Conservation (phyloP, 2,888 invertebrate genomes). For the Coelopa pilipes region DNA sequence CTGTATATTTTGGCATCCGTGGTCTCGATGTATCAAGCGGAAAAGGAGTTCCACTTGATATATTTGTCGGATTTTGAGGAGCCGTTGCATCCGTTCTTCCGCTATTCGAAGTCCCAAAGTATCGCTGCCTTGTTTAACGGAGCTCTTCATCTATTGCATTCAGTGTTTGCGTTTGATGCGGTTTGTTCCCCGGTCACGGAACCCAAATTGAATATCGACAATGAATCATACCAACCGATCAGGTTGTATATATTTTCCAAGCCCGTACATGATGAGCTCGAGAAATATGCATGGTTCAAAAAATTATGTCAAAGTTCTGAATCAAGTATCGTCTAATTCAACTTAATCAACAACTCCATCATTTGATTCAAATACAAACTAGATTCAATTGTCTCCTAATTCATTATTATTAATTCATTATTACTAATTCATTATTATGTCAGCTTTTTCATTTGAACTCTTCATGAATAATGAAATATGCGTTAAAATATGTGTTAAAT, state of each 20-base stretch:
- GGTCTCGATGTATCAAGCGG: constrained; percentile 53
- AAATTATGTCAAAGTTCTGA: constrained; percentile 9
- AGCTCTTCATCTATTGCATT: constrained; percentile 51
- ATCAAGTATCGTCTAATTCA: no score
- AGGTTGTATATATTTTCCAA: constrained; percentile 47
- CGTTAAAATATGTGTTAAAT: neutral
- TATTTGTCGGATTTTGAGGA: constrained; percentile 50
- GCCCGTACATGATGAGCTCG: constrained; percentile 42
- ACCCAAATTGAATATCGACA: neutral
- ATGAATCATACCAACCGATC: constrained; percentile 35
- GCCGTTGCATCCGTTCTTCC: constrained; percentile 52
- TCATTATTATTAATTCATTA: no score
- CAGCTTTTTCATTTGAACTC: no score
- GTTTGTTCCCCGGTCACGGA: constrained; percentile 26
- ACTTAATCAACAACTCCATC: no score
- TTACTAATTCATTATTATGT: no score
- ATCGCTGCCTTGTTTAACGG: constrained; percentile 51
- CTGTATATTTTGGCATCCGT: constrained; percentile 48
- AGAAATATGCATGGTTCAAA: constrained; percentile 46
- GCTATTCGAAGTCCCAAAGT: constrained; percentile 52
- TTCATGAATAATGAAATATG: constrained; percentile 6
- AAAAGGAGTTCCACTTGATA: constrained; percentile 53
- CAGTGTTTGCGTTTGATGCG: constrained; percentile 52
- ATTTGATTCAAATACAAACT: no score
- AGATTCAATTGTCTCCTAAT: no score